Evolutionary conservation across 1,140 invertebrate species (phyloP), one percentile per base, ranked within the genome.

Genomic region (Zophobas morio): DNA sequence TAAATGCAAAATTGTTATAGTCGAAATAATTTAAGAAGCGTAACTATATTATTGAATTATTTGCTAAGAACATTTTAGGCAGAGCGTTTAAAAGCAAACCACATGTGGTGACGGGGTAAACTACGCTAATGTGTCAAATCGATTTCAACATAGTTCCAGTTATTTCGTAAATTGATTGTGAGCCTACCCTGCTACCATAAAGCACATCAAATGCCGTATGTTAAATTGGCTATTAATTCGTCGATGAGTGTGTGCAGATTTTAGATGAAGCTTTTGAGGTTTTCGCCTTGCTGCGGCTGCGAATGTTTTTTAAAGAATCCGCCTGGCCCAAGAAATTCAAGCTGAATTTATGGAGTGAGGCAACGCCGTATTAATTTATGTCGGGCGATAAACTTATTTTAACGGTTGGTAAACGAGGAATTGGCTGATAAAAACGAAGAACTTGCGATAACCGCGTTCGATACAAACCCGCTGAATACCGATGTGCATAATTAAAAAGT

Each of bases 181-280:
- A 71, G 20, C 47, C 1, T 49, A 37, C 6, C 35, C 35, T 4
- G 42, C 42, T 8, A 4, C 3, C 3, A 46, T 1, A 71, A 71
- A 71, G 40, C 42, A 71, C 42, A 47, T 47, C 66, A 47, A 42
- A 2, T 63, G 36, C 63, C 56, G 71, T 51, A 56, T 20, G 71
- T 73, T 56, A 66, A 66, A 66, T 66, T 66, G 60, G 60, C 60
- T 42, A 72, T 73, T 72, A 60, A 60, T 51, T 72, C 35, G 42
- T 73, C 71, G 71, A 73, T 73, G 71, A 73, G 71, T 73, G 71
- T 73, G 71, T 73, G 71, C 54, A 56, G 71, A 73, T 73, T 73
- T 73, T 73, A 73, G 34, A 56, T 73, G 71, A 73, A 36, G 0
- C 32, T 56, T 3, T 72, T 73, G 36, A 54, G 36, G 42, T 73